A percentile compares a stretch with the other conserved stretches of the same genome.
Conservation (phyloP, 2,797 vertebrate genomes). For the Anomalospiza imberbis region DNA sequence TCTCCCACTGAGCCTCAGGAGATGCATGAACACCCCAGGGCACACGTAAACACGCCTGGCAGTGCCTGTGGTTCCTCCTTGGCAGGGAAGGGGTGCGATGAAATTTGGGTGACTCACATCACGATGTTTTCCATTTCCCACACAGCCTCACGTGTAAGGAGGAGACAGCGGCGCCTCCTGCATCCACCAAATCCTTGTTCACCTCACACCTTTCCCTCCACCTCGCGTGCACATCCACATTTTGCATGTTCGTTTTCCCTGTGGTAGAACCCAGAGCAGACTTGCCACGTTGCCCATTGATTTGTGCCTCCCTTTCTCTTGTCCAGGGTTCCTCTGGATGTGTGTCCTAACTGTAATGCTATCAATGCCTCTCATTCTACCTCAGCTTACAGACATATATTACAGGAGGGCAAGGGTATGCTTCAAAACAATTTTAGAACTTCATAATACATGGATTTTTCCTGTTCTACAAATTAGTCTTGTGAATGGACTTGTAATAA, state of each 20-base stretch:
- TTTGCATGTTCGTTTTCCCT: background rate
- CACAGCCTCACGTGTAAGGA: background rate
- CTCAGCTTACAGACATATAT: background rate
- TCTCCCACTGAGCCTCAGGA: background rate
- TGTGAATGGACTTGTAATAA: slow-evolving; percentile 38
- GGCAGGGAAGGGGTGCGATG: background rate
- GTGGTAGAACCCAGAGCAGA: background rate
- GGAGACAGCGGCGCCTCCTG: background rate
- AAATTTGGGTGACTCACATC: background rate
- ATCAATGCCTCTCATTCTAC: background rate
- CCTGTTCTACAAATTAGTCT: slow-evolving; percentile 44
- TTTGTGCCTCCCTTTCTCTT: background rate
- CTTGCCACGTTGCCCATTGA: rapidly evolving
- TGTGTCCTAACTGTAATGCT: background rate
- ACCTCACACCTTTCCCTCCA: background rate
- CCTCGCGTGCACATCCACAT: rapidly evolving
- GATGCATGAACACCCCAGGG: background rate
- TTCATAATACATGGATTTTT: background rate
- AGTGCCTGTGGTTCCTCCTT: background rate
- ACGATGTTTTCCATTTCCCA: background rate
- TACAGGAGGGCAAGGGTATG: slow-evolving; percentile 31
- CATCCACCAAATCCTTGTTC: background rate
- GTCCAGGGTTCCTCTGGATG: background rate
- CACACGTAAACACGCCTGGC: background rate
- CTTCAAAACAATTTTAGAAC: slow-evolving; percentile 33